A percentile compares a stretch with the other conserved stretches of the same genome.
These are phyloP conservation scores for Spheniscus humboldti DNA, from an alignment of 2,797 vertebrate species.

Conservation along the genomic window DNA sequence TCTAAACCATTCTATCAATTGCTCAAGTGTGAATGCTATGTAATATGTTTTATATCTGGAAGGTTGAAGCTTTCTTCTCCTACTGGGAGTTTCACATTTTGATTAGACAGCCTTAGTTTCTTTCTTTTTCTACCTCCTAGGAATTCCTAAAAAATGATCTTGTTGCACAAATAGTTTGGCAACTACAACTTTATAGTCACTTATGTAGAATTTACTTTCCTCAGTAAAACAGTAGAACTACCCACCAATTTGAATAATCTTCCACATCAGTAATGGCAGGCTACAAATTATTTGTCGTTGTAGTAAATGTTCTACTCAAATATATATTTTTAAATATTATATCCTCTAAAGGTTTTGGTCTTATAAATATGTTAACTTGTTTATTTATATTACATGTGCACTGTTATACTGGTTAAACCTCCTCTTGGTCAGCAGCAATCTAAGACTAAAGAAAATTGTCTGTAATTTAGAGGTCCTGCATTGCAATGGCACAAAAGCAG, in stretches of 20 bases:
- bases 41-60: constrained; percentile 54
- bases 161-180: neutral
- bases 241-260: neutral
- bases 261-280: neutral
- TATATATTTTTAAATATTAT: neutral
- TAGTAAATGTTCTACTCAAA: neutral
- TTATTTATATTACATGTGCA: neutral
- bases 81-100: constrained; percentile 43
- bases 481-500: neutral
- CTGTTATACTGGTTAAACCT: neutral
- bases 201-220: neutral
- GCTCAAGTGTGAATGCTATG: constrained; percentile 45
- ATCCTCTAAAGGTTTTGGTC: neutral
- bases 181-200: neutral
- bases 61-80: constrained; percentile 45
- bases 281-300: neutral
- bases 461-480: neutral
- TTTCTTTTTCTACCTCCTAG: neutral
- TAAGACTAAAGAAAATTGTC: neutral
- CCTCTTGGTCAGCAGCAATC: neutral
- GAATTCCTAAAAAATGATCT: neutral
- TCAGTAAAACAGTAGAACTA: neutral
- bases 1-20: constrained; percentile 35
- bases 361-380: neutral
- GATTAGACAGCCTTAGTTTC: neutral